Base-by-base conservation (phyloP, 2,888 invertebrate species). In the Encarsia formosa region DNA sequence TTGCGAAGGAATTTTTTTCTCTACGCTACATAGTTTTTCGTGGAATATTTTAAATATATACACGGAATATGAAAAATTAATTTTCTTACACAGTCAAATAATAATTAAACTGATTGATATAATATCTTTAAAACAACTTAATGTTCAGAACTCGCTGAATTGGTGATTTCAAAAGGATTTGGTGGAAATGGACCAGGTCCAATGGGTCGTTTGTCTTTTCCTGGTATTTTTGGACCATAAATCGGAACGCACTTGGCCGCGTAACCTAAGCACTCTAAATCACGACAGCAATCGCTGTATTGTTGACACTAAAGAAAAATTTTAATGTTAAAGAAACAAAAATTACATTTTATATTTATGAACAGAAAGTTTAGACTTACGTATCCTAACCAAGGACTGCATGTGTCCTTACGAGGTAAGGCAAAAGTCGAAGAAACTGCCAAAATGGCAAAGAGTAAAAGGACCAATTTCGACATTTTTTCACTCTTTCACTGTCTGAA, bases 231-330 rank as follows among this genome's bases (percentile, higher is more conserved):
- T 5, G 50, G 0, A 43, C 53, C 57, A 18, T 0, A 0, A n/a
- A 24, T 20, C 9, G 26, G 37, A 1, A 61, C 41, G 19, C 63
- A 64, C 38, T 38, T 56, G 2, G 48, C 54, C 3, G 0, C 0
- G 26, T 63, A 60, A 0, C 15, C 0, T 1, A 6, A 6, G n/a
- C 64, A 64, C 1, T 9, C 0, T 1, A 59, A 39, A 19, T 54
- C 0, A 5, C 41, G 48, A 31, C 64, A 64, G 20, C 64, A 64
- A 1, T 62, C 41, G 1, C 34, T 26, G 2, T 5, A 3, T 2
- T 2, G 2, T 2, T 1, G 19, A 22, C 64, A 64, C 64, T 64
- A 26, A n/a, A n/a, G n/a, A n/a, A n/a, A n/a, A n/a, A n/a, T n/a
- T n/a, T n/a, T n/a, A n/a, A 59, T n/a, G 24, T 34, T 20, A 22